Base-by-base conservation (phyloP, 2,888 invertebrate species). In the Electrophaes corylata region DNA sequence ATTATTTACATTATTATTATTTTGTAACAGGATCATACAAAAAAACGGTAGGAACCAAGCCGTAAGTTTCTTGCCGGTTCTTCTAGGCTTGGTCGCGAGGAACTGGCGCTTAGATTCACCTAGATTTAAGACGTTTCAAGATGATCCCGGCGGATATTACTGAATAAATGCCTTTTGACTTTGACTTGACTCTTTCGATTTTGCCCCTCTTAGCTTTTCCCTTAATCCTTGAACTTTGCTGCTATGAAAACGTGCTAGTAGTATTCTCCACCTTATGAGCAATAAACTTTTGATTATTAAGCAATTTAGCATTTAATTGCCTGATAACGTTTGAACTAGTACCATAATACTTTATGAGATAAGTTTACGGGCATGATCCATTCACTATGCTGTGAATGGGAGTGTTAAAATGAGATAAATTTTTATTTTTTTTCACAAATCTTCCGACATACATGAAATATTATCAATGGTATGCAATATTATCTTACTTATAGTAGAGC, bases 241-340 rank as follows among this genome's bases (percentile, higher is more conserved):
- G 33, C 53, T 54, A 53, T 26, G 48, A 55, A 64, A 60, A 51
- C 56, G 45, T 56, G 53, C 45, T 45, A 51, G 19, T 43, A 14
- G 31, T 31, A 45, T 55, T 51, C 44, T 41, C 37, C 26, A 41
- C 37, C 33, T 31, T 51, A 47, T 23, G 31, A 31, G 41, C 52
- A 55, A 43, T 62, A 65, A 65, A 65, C 51, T 60, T 62, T 11
- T 48, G 60, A 60, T 62, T 62, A 62, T 54, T 57, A 54, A 51
- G 52, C 54, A 43, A 44, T 60, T 55, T 29, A 43, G 50, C 46
- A 50, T 63, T 57, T 52, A 46, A 60, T 50, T 49, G 48, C 45
- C 23, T 56, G 57, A 60, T 65, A 57, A 64, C 48, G 45, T 51
- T 20, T 29, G 41, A 50, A 60, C 43, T 52, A 52, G 14, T 14